Conservation (phyloP, 2,113 vertebrate genomes). For the Abramis brama region DNA sequence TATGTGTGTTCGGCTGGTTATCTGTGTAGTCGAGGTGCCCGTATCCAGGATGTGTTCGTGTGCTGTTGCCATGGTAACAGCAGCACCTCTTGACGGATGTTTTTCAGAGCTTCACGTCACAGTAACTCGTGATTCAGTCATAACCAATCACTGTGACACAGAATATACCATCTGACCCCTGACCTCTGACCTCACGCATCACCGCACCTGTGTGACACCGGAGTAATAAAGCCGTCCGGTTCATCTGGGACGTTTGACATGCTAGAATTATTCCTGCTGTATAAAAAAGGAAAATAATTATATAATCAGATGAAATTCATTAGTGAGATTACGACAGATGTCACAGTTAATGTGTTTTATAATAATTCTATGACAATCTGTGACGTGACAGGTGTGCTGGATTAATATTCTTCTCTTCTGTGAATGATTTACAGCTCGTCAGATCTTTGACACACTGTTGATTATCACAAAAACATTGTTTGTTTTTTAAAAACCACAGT, state of each 20-base stretch:
- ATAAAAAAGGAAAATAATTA: too few species aligned
- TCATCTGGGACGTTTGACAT: background rate
- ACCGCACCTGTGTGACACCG: too few species aligned
- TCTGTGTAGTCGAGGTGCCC: slow-evolving; percentile 49
- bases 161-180: background rate
- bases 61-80: slow-evolving; percentile 74
- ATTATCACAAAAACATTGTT: background rate
- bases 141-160: background rate
- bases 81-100: slow-evolving; percentile 36
- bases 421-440: background rate
- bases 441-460: background rate
- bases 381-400: background rate
- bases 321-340: background rate
- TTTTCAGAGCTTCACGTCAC: background rate
- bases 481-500: too few species aligned
- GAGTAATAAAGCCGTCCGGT: too few species aligned
- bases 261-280: background rate
- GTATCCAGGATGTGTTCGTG: slow-evolving; percentile 40
- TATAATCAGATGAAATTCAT: too few species aligned
- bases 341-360: background rate
- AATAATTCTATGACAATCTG: background rate
- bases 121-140: background rate
- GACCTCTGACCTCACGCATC: background rate
- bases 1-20: slow-evolving; percentile 48
- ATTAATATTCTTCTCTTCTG: background rate